Evolutionary conservation across 2,113 vertebrate genomes (phyloP).

Genomic region (Melierax canorus): DNA sequence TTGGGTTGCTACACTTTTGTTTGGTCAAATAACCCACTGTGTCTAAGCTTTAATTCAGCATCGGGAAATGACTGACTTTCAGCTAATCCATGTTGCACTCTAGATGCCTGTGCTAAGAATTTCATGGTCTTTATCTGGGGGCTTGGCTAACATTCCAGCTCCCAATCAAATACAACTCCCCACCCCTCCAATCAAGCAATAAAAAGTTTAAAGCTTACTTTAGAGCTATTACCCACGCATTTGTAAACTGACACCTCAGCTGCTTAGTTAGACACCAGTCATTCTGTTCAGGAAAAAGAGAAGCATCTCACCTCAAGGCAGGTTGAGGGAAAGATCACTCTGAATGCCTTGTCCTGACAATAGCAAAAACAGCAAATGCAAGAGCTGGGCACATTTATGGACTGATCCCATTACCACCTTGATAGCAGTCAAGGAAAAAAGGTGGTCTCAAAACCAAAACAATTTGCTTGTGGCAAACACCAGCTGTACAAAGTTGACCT

Average conservation of each 20-base stretch:
- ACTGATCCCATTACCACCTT: background rate
- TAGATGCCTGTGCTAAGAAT: background rate
- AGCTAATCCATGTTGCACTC: background rate
- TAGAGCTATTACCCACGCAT: background rate
- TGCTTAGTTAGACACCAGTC: background rate
- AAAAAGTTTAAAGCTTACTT: slow-evolving; percentile 32
- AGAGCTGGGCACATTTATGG: background rate
- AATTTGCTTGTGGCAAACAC: background rate
- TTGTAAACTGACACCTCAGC: background rate
- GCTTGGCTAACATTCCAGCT: background rate
- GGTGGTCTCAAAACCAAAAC: background rate
- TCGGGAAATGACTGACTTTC: background rate
- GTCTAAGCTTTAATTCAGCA: background rate
- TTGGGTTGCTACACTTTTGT: background rate
- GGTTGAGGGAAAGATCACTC: background rate
- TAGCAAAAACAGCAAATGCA: background rate
- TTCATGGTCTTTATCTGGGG: background rate
- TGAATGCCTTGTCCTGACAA: background rate
- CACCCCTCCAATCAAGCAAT: background rate
- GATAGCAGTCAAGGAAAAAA: background rate
- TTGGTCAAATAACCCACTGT: background rate
- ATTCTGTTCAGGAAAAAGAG: background rate
- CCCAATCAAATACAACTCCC: background rate
- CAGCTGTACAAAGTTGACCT: background rate
- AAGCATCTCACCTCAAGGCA: background rate